Base-by-base conservation (phyloP, 2,113 vertebrate genomes). In the Eclectus roratus region DNA sequence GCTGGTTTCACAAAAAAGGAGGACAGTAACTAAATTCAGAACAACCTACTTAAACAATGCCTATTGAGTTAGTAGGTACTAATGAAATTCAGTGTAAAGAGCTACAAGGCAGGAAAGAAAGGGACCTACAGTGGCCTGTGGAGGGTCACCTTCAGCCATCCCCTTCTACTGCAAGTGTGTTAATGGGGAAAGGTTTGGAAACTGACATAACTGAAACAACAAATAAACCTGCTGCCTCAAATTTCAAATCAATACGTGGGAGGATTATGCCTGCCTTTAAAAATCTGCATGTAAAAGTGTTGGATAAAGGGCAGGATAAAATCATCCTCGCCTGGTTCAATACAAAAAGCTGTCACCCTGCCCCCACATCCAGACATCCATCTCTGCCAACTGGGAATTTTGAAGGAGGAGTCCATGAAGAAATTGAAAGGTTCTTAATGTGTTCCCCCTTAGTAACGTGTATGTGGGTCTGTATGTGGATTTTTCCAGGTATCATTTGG, bases 11-110 rank as follows among this genome's bases (percentile, higher is more conserved):
- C 44, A 66, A 1, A 58, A 79, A 93, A 97, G 37, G 85, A 94
- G 89, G 96, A 50, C 95, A 94, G 89, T 73, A 91, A 90, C 86
- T 95, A 96, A 95, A 96, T 92, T 95, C 91, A 84, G 95, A 96
- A 87, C 6, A 74, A 90, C 93, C 95, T 94, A 91, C 44, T 82
- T 96, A 91, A 65, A 55, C 58, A 79, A n/a, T 39, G 68, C 19
- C 1, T 81, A 55, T 88, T 69, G 79, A 93, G 71, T 93, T 91
- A 91, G 84, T 43, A 89, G 66, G 37, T 91, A 78, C 52, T 96
- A 94, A 96, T 44, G 43, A 90, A 94, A 95, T 88, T 65, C 55
- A 80, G 14, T 65, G 20, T 63, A 80, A 64, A 74, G 49, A 91
- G 77, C 71, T 71, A 80, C 2, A 3, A 63, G 31, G 20, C 37